phyloP scores from a whole-genome alignment of 1,140 invertebrate genomes.

The Platyscapa corneri region DNA sequence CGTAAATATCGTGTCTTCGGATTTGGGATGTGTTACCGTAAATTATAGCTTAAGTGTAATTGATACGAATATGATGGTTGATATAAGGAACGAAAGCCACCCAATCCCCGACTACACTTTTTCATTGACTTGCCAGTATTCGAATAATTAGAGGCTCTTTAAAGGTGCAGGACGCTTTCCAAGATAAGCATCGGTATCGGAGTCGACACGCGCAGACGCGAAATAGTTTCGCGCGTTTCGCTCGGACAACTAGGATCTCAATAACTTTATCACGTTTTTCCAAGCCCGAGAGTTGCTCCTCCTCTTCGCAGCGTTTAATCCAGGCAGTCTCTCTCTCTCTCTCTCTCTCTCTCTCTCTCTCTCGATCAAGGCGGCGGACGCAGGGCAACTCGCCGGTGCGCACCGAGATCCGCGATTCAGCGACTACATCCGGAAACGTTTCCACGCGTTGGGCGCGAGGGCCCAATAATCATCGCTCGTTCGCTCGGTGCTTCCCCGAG shows the following conservation, averaged over 20 bases:
- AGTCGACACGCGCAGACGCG: too few species aligned
- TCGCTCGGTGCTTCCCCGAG: slow-evolving; percentile 29
- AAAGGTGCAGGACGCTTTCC: background rate
- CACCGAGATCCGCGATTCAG: too few species aligned
- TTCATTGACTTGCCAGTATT: background rate
- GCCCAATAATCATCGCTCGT: slow-evolving; percentile 52
- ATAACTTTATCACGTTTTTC: too few species aligned
- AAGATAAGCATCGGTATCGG: background rate
- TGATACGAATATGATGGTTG: background rate
- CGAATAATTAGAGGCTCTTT: background rate
- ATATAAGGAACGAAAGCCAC: background rate
- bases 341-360: too few species aligned
- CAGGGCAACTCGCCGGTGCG: background rate
- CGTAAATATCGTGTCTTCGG: background rate
- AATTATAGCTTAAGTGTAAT: background rate
- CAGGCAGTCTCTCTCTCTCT: background rate
- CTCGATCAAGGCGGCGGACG: too few species aligned
- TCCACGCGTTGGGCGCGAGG: slow-evolving; percentile 9
- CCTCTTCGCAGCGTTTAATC: too few species aligned
- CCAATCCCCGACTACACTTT: background rate
- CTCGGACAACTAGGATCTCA: too few species aligned
- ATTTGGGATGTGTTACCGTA: background rate
- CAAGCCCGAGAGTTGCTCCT: too few species aligned
- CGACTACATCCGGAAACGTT: slow-evolving; percentile 28
- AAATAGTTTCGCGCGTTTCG: too few species aligned